Evolutionary conservation across 2,113 vertebrate species (phyloP), one percentile per base, ranked within the genome.

Genomic region (Xiphophorus maculatus): DNA sequence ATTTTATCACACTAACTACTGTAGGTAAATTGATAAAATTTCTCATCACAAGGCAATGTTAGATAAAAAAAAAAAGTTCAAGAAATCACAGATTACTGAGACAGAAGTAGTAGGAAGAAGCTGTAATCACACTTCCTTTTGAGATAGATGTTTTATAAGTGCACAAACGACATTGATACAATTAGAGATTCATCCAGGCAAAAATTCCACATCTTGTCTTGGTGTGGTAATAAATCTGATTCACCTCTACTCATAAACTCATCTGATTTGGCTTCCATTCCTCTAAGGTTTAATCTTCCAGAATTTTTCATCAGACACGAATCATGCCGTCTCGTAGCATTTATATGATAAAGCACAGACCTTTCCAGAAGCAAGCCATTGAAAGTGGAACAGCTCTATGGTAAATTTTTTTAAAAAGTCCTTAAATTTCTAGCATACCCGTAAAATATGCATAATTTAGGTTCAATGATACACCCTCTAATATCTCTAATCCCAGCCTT

Each of bases 391-490:
- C 12, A 61, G 69, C 30, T 70, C 35, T 60, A 69, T n/a, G 29
- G 51, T 70, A 58, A 33, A 35, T 54, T 13, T 51, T 35, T 35
- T 35, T 9, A 32, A 33, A 62, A 30, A 48, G 17, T 40, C 17
- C 54, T 69, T 29, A 69, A 14, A 54, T 58, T 58, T 58, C 30
- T 19, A 48, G 44, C 44, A 7, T 48, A 48, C 6, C 44, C 40
- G 14, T 42, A 71, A 8, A 71, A 22, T 44, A 71, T 67, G n/a
- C 35, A 79, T 40, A 12, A 80, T 82, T 76, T 71, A 82, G 28
- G 51, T 63, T 62, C 79, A 40, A 19, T 71, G 13, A 71, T 72
- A 64, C 63, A 54, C 48, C 71, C 44, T 40, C 70, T 44, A 66
- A 27, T 73, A 73, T 30, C 15, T 79, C 27, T 63, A 63, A 81